These are phyloP conservation scores for Melanogrammus aeglefinus DNA, from an alignment of 2,797 vertebrate species.

Conservation along the genomic window DNA sequence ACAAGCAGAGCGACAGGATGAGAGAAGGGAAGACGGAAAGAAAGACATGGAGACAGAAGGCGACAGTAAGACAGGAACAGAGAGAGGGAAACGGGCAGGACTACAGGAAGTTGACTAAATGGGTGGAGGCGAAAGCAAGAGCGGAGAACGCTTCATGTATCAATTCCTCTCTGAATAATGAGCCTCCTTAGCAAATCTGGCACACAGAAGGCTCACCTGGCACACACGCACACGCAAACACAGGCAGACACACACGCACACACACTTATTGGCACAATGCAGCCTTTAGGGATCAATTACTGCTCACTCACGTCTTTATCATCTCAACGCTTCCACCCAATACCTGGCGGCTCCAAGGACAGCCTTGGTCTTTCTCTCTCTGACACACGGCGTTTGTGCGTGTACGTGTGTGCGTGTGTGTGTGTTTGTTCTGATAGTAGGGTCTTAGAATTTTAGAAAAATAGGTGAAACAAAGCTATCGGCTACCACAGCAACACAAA, in stretches of 20 bases:
- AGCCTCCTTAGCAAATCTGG: slow-evolving; percentile 48
- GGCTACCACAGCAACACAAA: neutral
- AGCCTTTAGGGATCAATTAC: slow-evolving; percentile 64
- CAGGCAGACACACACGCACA: slow-evolving; percentile 17
- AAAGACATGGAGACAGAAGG: too few species aligned
- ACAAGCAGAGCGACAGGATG: neutral
- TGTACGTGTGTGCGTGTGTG: neutral
- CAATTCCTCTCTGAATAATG: slow-evolving; percentile 45
- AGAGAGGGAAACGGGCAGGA: neutral
- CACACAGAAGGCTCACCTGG: slow-evolving; percentile 49
- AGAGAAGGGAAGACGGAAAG: neutral
- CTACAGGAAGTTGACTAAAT: neutral
- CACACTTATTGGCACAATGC: slow-evolving; percentile 42
- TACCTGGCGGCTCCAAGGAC: slow-evolving; percentile 20
- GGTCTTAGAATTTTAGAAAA: neutral
- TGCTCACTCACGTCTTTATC: slow-evolving; percentile 57
- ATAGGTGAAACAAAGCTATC: neutral
- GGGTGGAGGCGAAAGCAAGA: neutral
- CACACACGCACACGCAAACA: slow-evolving; percentile 16
- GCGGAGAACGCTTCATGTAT: slow-evolving; percentile 9
- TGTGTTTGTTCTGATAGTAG: neutral
- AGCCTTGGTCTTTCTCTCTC: neutral
- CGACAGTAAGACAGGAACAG: neutral
- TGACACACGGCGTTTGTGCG: neutral
- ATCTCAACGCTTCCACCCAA: slow-evolving; percentile 47